Base-by-base conservation (phyloP, 2,888 invertebrate species). In the Mactromeris polynyma region DNA sequence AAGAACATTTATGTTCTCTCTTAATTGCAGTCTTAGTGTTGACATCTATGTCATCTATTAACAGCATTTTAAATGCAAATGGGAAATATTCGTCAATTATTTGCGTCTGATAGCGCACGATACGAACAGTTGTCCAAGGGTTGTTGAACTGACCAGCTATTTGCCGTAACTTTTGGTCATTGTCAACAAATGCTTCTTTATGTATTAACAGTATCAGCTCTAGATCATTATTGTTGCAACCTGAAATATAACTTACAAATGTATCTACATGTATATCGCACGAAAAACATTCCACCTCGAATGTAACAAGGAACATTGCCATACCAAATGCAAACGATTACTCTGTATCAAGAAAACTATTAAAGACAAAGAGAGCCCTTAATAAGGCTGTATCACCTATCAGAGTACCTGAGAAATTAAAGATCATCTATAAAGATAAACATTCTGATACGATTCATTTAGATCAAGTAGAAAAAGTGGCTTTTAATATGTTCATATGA, bases 1-100 rank as follows among this genome's bases (percentile, higher is more conserved):
- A 83, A 21, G 33, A n/a, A 33, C 83, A 83, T n/a, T 19, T 40
- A 46, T 42, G 46, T 31, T 73, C 46, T 21, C 42, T 9, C 17
- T 42, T 33, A 6, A 33, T 69, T 19, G 19, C 31, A 33, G 3
- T 19, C 2, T 46, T 42, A 46, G 21, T 46, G 40, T 69, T 21
- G 3, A 83, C 26, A 19, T 31, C 73, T 21, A 31, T 83, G 33
- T 83, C 83, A 21, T 46, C 26, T 46, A 83, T 83, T 69, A 73
- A 26, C n/a, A 83, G 33, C 3, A 83, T 11, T 7, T 2, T 7
- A 31, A 73, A 31, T 1, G 31, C 73, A 31, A 33, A 42, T 73
- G 73, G 73, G 11, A 33, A 36, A 33, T 17, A 7, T 11, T 33
- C 11, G 14, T 73, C 36, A 1, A 14, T 14, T 33, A 14, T 14